phyloP scores from a whole-genome alignment of 2,797 vertebrate genomes.

The Rachycentron canadum region DNA sequence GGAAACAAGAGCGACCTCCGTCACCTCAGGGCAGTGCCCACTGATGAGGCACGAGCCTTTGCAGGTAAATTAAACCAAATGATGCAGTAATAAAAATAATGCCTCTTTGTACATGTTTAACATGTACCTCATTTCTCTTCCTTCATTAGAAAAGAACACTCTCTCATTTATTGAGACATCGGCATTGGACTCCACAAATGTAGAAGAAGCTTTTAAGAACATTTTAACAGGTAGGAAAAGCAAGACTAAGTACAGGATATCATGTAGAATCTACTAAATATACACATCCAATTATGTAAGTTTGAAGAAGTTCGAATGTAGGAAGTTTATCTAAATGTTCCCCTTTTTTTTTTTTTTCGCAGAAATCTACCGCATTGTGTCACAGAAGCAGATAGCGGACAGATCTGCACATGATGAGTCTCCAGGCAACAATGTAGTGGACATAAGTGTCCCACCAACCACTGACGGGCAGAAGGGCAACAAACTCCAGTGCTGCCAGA shows the following conservation, averaged over 20 bases:
- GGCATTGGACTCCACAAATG: conserved; percentile 97
- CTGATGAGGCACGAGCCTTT: conserved; percentile 94
- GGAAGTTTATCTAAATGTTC: not conserved
- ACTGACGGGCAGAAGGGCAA: conserved; percentile 94
- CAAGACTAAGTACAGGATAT: not conserved
- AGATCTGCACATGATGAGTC: conserved; percentile 95
- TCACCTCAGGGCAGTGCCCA: conserved; percentile 95
- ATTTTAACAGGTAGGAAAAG: conserved; percentile 92
- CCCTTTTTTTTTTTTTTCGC: conserved; percentile 41
- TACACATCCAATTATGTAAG: not conserved
- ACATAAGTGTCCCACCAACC: conserved; percentile 97
- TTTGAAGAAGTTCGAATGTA: not conserved
- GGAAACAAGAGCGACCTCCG: conserved; percentile 98
- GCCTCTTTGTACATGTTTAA: not conserved
- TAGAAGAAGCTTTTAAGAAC: conserved; percentile 98
- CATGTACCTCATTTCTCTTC: conserved; percentile 20
- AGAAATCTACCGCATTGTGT: conserved; percentile 99
- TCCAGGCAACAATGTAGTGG: conserved; percentile 95
- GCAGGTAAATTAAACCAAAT: conserved; percentile 82
- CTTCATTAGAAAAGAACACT: conserved; percentile 93
- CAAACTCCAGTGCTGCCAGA: conserved; percentile 98
- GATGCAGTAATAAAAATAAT: not conserved
- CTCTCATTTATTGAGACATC: conserved; percentile 99
- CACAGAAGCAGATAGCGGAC: conserved; percentile 97
- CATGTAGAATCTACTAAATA: not conserved